A percentile compares a stretch with the other conserved stretches of the same genome.
Evolutionary conservation across 2,888 invertebrate species (phyloP).

Genomic region (Celastrina argiolus): DNA sequence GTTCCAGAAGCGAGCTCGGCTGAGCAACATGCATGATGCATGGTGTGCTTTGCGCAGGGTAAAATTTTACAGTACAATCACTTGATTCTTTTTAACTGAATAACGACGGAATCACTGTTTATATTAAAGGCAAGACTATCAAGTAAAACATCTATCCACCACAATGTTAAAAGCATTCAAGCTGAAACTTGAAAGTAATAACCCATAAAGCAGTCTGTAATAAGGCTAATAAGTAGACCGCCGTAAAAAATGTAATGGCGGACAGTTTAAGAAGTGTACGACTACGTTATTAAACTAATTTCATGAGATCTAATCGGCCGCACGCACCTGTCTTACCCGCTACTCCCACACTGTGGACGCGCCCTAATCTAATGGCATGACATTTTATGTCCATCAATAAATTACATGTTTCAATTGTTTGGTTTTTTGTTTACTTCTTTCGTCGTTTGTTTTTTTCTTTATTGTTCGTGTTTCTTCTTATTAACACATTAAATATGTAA

Average conservation of each 20-base stretch:
- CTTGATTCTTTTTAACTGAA: neutral
- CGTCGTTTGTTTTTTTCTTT: slow-evolving; percentile 32
- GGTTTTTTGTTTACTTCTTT: slow-evolving; percentile 43
- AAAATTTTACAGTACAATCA: neutral
- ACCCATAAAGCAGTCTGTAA: neutral
- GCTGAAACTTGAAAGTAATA: neutral
- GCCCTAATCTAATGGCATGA: slow-evolving; percentile 23
- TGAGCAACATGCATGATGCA: slow-evolving; percentile 47
- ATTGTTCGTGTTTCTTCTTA: slow-evolving; percentile 2
- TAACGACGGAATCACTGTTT: neutral
- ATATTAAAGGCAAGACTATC: slow-evolving; percentile 7
- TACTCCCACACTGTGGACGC: slow-evolving; percentile 17
- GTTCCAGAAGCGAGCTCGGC: slow-evolving; percentile 39
- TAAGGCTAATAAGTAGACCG: neutral
- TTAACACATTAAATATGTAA: neutral
- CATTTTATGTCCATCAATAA: slow-evolving; percentile 41
- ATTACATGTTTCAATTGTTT: slow-evolving; percentile 44
- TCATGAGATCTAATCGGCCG: slow-evolving; percentile 16
- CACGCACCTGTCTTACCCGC: slow-evolving; percentile 24
- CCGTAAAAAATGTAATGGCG: slow-evolving; percentile 9
- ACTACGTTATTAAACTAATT: slow-evolving; percentile 24
- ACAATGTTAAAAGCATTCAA: neutral
- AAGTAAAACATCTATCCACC: neutral
- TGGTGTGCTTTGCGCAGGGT: slow-evolving; percentile 26
- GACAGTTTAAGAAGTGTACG: slow-evolving; percentile 17